A percentile compares a stretch with the other conserved stretches of the same genome.
Evolutionary conservation across 2,888 invertebrate genomes (phyloP).

Genomic region (Habrosyne pyritoides): DNA sequence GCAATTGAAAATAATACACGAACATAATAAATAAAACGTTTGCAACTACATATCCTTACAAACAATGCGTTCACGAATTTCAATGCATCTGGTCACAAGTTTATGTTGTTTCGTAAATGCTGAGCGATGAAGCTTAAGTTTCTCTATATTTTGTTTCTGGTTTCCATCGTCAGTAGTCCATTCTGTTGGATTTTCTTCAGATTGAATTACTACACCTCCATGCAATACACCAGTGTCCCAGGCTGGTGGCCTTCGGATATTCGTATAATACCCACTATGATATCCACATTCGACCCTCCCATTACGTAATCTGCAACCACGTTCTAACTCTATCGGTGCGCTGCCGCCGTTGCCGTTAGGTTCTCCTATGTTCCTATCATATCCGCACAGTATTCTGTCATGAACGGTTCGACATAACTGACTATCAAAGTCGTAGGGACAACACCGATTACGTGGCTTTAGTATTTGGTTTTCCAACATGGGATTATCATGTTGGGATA

Average conservation of each 20-base stretch:
- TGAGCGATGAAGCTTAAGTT: neutral
- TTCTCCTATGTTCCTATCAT: conserved; percentile 53
- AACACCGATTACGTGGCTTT: conserved; percentile 47
- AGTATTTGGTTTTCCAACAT: neutral
- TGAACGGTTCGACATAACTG: conserved; percentile 54
- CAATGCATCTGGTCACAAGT: conserved; percentile 43
- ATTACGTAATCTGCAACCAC: conserved; percentile 58
- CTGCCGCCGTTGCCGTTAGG: conserved; percentile 35
- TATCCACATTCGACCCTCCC: conserved; percentile 72
- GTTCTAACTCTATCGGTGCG: conserved; percentile 31
- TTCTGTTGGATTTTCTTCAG: conserved; percentile 12
- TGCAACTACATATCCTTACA: conserved; percentile 33
- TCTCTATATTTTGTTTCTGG: neutral
- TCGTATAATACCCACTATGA: conserved; percentile 47
- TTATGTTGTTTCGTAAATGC: neutral
- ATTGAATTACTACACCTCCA: conserved; percentile 23
- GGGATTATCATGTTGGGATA: neutral
- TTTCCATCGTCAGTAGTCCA: conserved; percentile 12
- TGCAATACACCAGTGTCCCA: conserved; percentile 16
- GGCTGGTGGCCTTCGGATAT: conserved; percentile 40
- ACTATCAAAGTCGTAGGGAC: conserved; percentile 66
- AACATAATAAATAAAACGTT: neutral
- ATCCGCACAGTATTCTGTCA: conserved; percentile 65
- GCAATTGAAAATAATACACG: too few species aligned
- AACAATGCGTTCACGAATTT: conserved; percentile 52